Evolutionary conservation across 2,113 vertebrate species (phyloP).

Genomic region (Oreochromis niloticus): DNA sequence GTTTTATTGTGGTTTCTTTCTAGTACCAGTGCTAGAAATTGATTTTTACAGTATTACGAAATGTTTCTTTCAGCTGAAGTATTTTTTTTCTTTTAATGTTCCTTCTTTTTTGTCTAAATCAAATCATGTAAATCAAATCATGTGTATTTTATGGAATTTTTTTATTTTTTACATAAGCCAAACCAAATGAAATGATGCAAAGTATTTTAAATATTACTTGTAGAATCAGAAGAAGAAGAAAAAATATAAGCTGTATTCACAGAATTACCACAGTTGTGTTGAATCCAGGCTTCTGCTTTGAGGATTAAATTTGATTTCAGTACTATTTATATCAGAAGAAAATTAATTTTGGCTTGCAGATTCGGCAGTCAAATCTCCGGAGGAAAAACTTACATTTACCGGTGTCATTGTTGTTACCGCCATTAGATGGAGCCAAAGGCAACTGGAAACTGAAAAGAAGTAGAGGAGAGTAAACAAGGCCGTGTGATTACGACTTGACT

Average conservation of each 20-base stretch:
- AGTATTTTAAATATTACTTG: background rate
- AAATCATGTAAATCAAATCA: background rate
- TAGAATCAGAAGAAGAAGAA: background rate
- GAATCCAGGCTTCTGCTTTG: background rate
- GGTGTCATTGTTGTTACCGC: background rate
- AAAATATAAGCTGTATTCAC: background rate
- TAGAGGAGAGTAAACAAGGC: background rate
- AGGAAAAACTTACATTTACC: background rate
- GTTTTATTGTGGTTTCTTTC: background rate
- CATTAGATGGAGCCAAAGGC: background rate
- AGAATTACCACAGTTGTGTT: background rate
- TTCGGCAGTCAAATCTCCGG: background rate
- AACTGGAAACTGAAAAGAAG: slow-evolving; percentile 58
- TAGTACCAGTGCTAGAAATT: background rate
- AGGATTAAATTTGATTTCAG: background rate
- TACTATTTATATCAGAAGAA: background rate
- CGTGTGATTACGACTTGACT: background rate
- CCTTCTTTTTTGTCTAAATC: background rate
- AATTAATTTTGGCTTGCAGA: background rate
- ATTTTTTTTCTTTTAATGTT: background rate
- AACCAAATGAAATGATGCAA: background rate
- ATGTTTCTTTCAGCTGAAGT: background rate
- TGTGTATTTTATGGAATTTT: background rate
- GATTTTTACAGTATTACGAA: background rate
- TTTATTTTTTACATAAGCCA: background rate